Percentiles rank a stretch among this genome's conserved stretches.
These are phyloP conservation scores for Myrmophylax atrothorax DNA, from an alignment of 2,113 vertebrate species.

Conservation along the genomic window DNA sequence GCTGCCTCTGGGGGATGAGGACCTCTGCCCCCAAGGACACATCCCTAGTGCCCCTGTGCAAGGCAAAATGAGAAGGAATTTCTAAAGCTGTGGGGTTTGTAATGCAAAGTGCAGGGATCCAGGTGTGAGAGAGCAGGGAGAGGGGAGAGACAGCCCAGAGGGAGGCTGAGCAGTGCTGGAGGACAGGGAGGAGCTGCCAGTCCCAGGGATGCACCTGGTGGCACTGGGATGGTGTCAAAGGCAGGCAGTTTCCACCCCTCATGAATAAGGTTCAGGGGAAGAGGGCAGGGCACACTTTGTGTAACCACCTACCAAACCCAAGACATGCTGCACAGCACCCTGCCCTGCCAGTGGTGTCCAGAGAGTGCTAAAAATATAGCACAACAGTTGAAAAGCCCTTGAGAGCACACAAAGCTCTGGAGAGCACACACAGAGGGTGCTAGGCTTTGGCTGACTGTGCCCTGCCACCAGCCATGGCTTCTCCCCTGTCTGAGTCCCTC, in stretches of 20 bases:
- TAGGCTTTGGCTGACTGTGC: fast-evolving
- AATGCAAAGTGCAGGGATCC: not conserved
- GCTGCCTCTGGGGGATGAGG: not conserved
- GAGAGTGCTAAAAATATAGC: not conserved
- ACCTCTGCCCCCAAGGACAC: not conserved
- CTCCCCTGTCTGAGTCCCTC: not conserved
- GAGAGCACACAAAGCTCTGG: not conserved
- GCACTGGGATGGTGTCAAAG: not conserved
- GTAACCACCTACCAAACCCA: not conserved
- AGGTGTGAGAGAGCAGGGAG: not conserved
- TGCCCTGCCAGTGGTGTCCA: not conserved
- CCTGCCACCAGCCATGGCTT: not conserved
- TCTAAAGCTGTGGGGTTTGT: not conserved
- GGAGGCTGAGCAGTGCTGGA: not conserved
- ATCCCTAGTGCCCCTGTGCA: not conserved
- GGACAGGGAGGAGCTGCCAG: not conserved
- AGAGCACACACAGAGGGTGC: not conserved
- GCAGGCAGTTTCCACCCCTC: not conserved
- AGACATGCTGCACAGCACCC: not conserved
- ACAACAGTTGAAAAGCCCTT: not conserved
- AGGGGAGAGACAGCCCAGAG: too few relatives aligned
- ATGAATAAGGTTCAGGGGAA: fast-evolving
- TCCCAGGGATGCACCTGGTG: not conserved
- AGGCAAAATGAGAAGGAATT: not conserved
- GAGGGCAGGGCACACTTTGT: not conserved